phyloP scores from a whole-genome alignment of 2,113 vertebrate species.

The Zeus faber region DNA sequence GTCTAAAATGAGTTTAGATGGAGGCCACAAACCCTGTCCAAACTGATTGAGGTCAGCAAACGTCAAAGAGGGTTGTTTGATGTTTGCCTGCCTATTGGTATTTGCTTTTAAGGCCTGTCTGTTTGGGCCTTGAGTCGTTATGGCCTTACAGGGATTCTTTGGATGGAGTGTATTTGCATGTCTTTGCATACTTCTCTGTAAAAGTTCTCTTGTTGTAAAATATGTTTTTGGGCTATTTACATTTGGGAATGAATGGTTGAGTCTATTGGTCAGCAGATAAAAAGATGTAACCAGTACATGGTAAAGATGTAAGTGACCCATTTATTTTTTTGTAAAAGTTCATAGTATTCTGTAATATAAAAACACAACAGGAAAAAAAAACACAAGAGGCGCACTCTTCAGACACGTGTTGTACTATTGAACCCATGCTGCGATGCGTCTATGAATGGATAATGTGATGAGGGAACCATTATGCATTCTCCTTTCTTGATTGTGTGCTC shows the following conservation, averaged over 20 bases:
- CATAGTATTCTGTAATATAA: too few relatives aligned
- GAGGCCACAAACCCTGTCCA: constrained; percentile 47
- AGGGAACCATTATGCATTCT: too few relatives aligned
- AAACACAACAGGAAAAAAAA: too few relatives aligned
- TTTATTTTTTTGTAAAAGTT: not conserved
- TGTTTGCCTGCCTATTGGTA: constrained; percentile 57
- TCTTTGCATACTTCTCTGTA: constrained; percentile 48
- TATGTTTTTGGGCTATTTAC: constrained; percentile 27
- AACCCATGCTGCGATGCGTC: too few relatives aligned
- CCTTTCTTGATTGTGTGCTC: too few relatives aligned
- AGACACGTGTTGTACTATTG: too few relatives aligned
- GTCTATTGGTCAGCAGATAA: constrained; percentile 38
- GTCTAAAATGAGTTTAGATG: constrained; percentile 53
- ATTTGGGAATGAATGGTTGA: constrained; percentile 30
- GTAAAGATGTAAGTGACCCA: not conserved
- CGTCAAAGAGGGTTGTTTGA: constrained; percentile 48
- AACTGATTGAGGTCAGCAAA: constrained; percentile 39
- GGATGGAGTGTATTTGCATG: constrained; percentile 42
- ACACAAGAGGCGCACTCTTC: too few relatives aligned
- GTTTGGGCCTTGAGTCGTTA: constrained; percentile 33
- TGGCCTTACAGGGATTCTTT: constrained; percentile 32
- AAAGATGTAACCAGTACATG: not conserved
- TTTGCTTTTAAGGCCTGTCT: constrained; percentile 43
- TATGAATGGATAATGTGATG: too few relatives aligned
- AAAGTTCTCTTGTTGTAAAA: constrained; percentile 42